Conservation (phyloP, 37 sponge, comb jelly and placozoan species). For the Beroe forskalii region DNA sequence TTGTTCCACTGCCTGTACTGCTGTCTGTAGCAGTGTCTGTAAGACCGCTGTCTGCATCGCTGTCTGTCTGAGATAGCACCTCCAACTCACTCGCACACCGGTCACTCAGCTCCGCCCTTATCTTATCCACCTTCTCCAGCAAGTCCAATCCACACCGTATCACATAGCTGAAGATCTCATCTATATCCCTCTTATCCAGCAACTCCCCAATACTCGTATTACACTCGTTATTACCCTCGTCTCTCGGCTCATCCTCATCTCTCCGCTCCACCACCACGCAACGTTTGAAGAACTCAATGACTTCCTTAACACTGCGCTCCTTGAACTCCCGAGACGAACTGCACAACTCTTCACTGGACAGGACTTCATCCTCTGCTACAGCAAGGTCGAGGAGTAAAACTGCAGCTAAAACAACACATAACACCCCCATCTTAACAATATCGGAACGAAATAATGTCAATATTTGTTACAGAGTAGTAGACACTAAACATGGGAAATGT, state of each 20-base stretch:
- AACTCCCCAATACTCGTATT: background rate
- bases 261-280: background rate
- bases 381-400: no score
- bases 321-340: no score
- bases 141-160: background rate
- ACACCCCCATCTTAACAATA: no score
- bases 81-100: background rate
- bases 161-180: background rate
- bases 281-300: background rate
- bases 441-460: no score
- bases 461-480: no score
- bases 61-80: background rate
- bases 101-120: background rate
- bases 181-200: background rate
- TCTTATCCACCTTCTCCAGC: background rate
- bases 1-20: background rate
- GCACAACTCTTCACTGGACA: no score
- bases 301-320: background rate
- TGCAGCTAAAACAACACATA: no score
- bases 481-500: no score
- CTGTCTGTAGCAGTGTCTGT: background rate
- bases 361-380: no score
- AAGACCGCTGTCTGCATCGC: background rate
- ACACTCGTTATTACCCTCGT: background rate
- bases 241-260: no score